phyloP scores from a whole-genome alignment of 2,113 vertebrate species.

The Cyprinus carpio region DNA sequence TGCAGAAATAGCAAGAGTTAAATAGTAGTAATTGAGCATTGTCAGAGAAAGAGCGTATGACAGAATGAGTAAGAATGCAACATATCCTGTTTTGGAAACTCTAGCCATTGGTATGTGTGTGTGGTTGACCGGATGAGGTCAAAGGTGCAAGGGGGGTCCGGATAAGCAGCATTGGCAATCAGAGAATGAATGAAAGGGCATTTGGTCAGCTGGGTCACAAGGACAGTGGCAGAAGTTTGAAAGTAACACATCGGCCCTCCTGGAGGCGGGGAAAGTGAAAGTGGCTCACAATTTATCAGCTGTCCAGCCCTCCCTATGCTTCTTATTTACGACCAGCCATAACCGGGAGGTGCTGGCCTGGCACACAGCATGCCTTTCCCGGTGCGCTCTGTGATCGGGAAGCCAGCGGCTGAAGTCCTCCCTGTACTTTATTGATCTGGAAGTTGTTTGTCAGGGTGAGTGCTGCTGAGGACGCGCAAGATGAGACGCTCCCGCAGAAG shows the following conservation, averaged over 20 bases:
- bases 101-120: conserved; percentile 34
- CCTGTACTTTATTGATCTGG: conserved; percentile 44
- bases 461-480: conserved; percentile 22
- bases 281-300: conserved; percentile 59
- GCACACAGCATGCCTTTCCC: not conserved
- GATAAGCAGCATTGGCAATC: conserved; percentile 41
- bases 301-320: conserved; percentile 56
- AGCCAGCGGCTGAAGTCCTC: conserved; percentile 17
- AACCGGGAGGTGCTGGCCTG: conserved; percentile 15
- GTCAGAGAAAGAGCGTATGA: not conserved
- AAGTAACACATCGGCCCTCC: conserved; percentile 24
- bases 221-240: conserved; percentile 37
- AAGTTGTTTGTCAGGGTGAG: conserved; percentile 17
- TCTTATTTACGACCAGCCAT: conserved; percentile 36
- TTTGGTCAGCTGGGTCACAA: conserved; percentile 42
- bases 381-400: not conserved
- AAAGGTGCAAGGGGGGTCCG: conserved; percentile 47
- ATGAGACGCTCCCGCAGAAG: conserved; percentile 3
- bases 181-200: conserved; percentile 15
- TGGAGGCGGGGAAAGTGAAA: conserved; percentile 24
- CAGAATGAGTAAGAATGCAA: conserved; percentile 13
- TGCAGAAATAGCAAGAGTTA: not conserved
- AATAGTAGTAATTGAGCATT: not conserved
- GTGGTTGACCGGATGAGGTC: conserved; percentile 38
- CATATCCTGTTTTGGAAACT: conserved; percentile 51